Percentiles rank a stretch among this genome's conserved stretches.
Conservation (phyloP, 2,113 vertebrate species). For the Oncorhynchus nerka region DNA sequence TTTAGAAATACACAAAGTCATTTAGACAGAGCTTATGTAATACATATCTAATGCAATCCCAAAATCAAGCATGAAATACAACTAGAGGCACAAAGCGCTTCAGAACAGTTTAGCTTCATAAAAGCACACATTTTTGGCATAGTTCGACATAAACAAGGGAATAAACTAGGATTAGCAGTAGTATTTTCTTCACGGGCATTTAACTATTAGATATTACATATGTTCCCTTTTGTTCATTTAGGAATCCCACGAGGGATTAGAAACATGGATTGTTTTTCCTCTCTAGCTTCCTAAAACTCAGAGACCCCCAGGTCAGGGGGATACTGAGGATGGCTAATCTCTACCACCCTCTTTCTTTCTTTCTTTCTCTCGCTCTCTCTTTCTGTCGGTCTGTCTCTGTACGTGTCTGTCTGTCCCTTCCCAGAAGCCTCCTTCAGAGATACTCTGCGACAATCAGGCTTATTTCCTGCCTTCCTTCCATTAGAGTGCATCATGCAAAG, state of each 20-base stretch:
- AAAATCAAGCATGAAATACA: no score
- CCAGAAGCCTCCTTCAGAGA: background rate
- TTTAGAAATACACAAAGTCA: no score
- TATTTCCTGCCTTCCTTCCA: slow-evolving; percentile 16
- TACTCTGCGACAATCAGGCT: background rate
- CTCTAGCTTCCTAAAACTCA: background rate
- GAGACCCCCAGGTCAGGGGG: background rate
- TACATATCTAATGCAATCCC: no score
- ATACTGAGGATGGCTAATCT: no score
- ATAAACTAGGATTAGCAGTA: slow-evolving; percentile 6
- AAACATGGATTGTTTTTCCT: background rate
- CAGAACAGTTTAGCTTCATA: background rate
- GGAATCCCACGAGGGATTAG: background rate
- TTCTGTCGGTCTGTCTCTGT: no score
- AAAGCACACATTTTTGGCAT: background rate
- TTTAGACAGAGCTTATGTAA: no score
- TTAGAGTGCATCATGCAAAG: slow-evolving; percentile 22
- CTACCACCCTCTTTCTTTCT: no score
- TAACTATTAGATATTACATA: slow-evolving; percentile 3
- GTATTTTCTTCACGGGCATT: background rate
- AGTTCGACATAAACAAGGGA: background rate
- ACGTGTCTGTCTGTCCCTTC: background rate
- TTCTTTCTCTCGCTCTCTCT: background rate
- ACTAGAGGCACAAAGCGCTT: background rate
- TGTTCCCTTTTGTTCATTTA: background rate